Evolutionary conservation across 2,888 invertebrate genomes (phyloP).

Genomic region (Noctua fimbriata): DNA sequence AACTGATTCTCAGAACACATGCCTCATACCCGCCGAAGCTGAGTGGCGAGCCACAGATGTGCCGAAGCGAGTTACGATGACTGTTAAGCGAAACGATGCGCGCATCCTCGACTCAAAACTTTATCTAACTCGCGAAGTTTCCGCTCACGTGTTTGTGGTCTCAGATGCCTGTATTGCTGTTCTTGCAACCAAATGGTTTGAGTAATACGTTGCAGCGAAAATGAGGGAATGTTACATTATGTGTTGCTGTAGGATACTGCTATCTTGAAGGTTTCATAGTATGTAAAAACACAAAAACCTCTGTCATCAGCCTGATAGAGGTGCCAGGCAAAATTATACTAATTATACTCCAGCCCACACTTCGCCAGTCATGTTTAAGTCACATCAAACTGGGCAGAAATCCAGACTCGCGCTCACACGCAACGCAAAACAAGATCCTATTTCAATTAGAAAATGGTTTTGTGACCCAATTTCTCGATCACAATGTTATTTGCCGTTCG

Average conservation of each 20-base stretch:
- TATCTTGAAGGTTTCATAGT: background rate
- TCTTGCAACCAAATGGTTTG: slow-evolving; percentile 34
- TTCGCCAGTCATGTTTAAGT: background rate
- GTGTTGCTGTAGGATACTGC: background rate
- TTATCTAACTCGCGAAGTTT: slow-evolving; percentile 66
- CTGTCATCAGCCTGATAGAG: background rate
- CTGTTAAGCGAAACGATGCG: slow-evolving; percentile 68
- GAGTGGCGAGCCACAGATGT: slow-evolving; percentile 74
- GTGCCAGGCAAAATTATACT: background rate
- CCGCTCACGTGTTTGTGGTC: slow-evolving; percentile 29
- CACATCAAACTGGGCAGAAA: background rate
- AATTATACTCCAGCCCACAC: too few relatives aligned
- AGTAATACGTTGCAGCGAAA: slow-evolving; percentile 16
- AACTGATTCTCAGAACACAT: slow-evolving; percentile 6
- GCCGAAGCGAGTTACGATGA: slow-evolving; percentile 78
- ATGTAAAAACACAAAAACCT: background rate
- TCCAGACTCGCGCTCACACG: background rate
- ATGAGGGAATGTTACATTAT: background rate
- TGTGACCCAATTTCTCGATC: background rate
- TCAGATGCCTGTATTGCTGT: slow-evolving; percentile 17
- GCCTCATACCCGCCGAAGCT: slow-evolving; percentile 40
- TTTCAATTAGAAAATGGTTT: background rate
- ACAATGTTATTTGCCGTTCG: background rate
- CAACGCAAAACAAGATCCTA: background rate
- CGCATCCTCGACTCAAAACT: slow-evolving; percentile 70